A percentile compares a stretch with the other conserved stretches of the same genome.
Conservation (phyloP, 1,140 invertebrate species). For the Drosophila sturtevanti region DNA sequence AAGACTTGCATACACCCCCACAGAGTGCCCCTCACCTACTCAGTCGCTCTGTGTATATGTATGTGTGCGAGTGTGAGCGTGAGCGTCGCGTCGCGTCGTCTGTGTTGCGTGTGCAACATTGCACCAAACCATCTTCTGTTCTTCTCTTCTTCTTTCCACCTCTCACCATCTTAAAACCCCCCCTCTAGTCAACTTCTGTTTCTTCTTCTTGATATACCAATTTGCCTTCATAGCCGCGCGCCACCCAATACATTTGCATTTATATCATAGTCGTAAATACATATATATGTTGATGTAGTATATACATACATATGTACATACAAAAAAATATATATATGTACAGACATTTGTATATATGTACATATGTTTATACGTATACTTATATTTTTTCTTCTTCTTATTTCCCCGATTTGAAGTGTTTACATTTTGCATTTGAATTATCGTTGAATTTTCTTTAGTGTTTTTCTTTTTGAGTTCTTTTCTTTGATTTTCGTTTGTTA, state of each 20-base stretch:
- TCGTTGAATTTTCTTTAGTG: slow-evolving; percentile 54
- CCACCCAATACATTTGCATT: slow-evolving; percentile 38
- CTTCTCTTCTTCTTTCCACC: neutral
- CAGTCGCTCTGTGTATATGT: neutral
- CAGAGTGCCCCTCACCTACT: neutral
- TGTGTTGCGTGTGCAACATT: slow-evolving; percentile 8
- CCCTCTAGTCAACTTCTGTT: neutral
- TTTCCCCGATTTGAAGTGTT: slow-evolving; percentile 66
- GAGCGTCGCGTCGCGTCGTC: slow-evolving; percentile 13
- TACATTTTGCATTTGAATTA: slow-evolving; percentile 79
- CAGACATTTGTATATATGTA: slow-evolving; percentile 23
- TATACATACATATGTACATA: neutral
- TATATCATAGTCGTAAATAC: slow-evolving; percentile 37
- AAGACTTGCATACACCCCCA: neutral
- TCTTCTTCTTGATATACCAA: slow-evolving; percentile 9
- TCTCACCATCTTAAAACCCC: neutral
- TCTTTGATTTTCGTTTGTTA: slow-evolving; percentile 63
- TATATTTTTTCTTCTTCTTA: slow-evolving; percentile 35
- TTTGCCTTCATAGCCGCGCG: slow-evolving; percentile 4
- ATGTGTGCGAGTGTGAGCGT: neutral
- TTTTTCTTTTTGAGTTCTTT: slow-evolving; percentile 28
- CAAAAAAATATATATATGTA: slow-evolving; percentile 28
- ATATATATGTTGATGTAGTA: slow-evolving; percentile 17
- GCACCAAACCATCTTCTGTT: slow-evolving; percentile 12
- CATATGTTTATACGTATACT: slow-evolving; percentile 31